These are phyloP conservation scores for Poecilia gillii DNA, from an alignment of 2,797 vertebrate genomes.

Conservation along the genomic window DNA sequence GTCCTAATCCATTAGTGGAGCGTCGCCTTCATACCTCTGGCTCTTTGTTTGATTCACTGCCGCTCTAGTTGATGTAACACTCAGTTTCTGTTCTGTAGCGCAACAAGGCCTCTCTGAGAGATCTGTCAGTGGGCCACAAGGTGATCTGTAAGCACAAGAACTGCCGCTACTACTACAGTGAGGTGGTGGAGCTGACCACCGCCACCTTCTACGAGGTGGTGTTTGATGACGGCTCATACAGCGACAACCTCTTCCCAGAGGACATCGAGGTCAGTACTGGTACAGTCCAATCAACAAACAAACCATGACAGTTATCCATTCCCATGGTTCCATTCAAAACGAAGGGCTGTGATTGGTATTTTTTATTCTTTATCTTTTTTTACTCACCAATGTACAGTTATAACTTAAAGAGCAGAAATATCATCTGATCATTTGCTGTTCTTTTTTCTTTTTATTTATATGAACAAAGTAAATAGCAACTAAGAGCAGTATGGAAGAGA, in stretches of 20 bases:
- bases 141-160: conserved; percentile 98
- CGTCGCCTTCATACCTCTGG: too few species aligned
- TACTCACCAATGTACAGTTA: too few species aligned
- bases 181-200: conserved; percentile 90
- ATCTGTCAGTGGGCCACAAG: conserved; percentile 88
- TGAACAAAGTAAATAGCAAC: too few species aligned
- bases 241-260: conserved; percentile 96
- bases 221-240: conserved; percentile 98
- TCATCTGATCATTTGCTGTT: too few species aligned
- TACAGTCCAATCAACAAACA: neutral
- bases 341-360: too few species aligned
- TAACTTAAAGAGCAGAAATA: too few species aligned
- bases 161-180: conserved; percentile 95
- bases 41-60: neutral
- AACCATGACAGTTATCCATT: neutral
- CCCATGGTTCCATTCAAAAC: neutral
- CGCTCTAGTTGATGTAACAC: neutral
- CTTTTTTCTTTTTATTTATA: too few species aligned
- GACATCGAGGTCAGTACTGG: conserved; percentile 90
- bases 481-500: too few species aligned
- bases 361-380: too few species aligned
- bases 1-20: too few species aligned
- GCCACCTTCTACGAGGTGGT: conserved; percentile 97
- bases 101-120: conserved; percentile 85
- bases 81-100: conserved; percentile 71